Base-by-base conservation (phyloP, 2,113 vertebrate genomes). In the Brachyistius frenatus region DNA sequence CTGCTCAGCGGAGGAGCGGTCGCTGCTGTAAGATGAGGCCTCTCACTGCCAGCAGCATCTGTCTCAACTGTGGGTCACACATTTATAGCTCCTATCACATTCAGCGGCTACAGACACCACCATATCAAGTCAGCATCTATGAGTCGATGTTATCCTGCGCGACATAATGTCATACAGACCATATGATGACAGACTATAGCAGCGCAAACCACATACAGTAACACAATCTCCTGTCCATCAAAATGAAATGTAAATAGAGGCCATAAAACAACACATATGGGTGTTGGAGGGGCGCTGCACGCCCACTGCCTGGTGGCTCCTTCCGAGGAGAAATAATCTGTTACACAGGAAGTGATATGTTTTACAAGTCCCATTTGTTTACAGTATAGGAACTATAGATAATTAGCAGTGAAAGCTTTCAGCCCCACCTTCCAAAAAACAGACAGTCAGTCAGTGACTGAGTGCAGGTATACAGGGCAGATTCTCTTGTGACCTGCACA, bases 31-130 rank as follows among this genome's bases (percentile, higher is more conserved):
- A 87, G 69, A 37, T 57, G 83, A 86, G 41, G 72, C 73, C 80
- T 15, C 61, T 74, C 74, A 2, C 76, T 37, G 79, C 79, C 71
- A 56, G 15, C 81, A 53, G 55, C 65, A 35, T 83, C 76, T 30
- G 66, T 76, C 85, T 87, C 64, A 53, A 63, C 57, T 33, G 54
- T 54, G 81, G 84, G 69, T 79, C 81, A 75, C 73, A 23, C 87
- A 84, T 89, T 86, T 91, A 87, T 88, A 91, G 84, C 89, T 88
- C 78, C 0, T 71, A 84, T 90, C 89, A 63, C 63, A 49, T 88
- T 89, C 73, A 13, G 10, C 14, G 31, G 71, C 68, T 7, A 81
- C 31, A 77, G 64, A 74, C 74, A 52, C 62, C 76, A 41, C 73
- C 80, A 68, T 65, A 81, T 81, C 71, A 77, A 90, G 79, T 83